Evolutionary conservation across 2,888 invertebrate species (phyloP).

Genomic region (Drosophila siamana): DNA sequence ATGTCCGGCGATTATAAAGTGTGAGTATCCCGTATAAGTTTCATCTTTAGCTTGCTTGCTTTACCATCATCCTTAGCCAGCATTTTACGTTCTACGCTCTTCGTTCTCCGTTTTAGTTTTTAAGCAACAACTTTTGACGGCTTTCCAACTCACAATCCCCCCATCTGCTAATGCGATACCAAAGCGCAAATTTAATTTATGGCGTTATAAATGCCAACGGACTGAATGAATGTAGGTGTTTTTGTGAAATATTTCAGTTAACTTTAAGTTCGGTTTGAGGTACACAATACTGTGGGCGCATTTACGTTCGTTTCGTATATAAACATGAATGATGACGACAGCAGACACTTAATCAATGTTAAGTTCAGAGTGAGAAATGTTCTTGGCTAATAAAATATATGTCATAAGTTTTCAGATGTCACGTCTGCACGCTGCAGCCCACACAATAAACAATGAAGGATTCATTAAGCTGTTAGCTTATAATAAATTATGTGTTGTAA

Average conservation of each 20-base stretch:
- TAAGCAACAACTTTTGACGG: slow-evolving; percentile 3
- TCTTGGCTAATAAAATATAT: not conserved
- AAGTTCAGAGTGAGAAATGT: not conserved
- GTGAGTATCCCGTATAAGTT: slow-evolving; percentile 86
- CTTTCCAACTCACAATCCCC: not conserved
- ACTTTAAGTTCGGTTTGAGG: not conserved
- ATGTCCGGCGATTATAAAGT: slow-evolving; percentile 87
- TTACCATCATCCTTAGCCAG: not conserved
- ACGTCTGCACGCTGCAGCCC: no score
- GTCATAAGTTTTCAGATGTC: no score
- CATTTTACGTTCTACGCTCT: not conserved
- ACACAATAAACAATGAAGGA: no score
- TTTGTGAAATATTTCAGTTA: not conserved
- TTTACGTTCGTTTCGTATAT: not conserved
- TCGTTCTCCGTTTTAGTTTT: not conserved
- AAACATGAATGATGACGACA: not conserved
- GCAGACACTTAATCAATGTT: not conserved
- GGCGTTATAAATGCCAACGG: not conserved
- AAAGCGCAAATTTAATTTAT: slow-evolving; percentile 1
- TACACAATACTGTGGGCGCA: not conserved
- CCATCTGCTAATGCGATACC: not conserved
- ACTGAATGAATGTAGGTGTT: not conserved
- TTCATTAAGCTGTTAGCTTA: no score
- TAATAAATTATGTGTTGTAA: no score
- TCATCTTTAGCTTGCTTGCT: slow-evolving; percentile 18